Base-by-base conservation (phyloP, 2,888 invertebrate species). In the Caenorhabditis sinica region DNA sequence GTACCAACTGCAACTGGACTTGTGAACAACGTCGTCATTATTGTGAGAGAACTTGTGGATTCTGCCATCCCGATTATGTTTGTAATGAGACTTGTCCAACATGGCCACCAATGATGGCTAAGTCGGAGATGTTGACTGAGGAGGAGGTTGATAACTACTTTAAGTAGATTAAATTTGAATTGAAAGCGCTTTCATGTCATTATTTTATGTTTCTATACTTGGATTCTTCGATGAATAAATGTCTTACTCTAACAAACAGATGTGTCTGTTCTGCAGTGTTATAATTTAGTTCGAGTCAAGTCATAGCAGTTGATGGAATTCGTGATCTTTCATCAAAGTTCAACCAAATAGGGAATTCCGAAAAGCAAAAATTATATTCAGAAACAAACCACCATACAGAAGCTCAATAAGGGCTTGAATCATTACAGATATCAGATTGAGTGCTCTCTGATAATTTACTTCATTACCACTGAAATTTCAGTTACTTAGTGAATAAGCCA, bases 41-140 rank as follows among this genome's bases (percentile, higher is more conserved):
- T 36, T 77, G 77, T 53, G 69, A 69, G n/a, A 61, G 69, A n/a
- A 77, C 77, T 6, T 77, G 77, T 60, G 77, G 77, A 51, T 77
- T 77, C 69, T 77, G 77, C 53, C 77, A 71, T 66, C 58, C 75
- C 25, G 65, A 65, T 30, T 65, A 65, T 9, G 30, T 30, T n/a
- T 65, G 65, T 11, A 63, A 63, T 17, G 63, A 63, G 43, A 65
- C 65, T 45, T 65, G 65, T 9, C 28, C 65, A 49, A 65, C 65
- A n/a, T 45, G 17, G 9, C 28, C 45, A 43, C 65, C 65, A 65
- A 65, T 45, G 43, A 20, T 3, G n/a, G 20, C n/a, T 9, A 45
- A 45, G 43, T 45, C 61, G 6, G 40, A 61, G 9, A 23, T 49
- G 5, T 15, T 45, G 43, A 65, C 45, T 8, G 43, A 65, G 15